A percentile compares a stretch with the other conserved stretches of the same genome.
These are phyloP conservation scores for Solea solea DNA, from an alignment of 2,113 vertebrate genomes.

Conservation along the genomic window DNA sequence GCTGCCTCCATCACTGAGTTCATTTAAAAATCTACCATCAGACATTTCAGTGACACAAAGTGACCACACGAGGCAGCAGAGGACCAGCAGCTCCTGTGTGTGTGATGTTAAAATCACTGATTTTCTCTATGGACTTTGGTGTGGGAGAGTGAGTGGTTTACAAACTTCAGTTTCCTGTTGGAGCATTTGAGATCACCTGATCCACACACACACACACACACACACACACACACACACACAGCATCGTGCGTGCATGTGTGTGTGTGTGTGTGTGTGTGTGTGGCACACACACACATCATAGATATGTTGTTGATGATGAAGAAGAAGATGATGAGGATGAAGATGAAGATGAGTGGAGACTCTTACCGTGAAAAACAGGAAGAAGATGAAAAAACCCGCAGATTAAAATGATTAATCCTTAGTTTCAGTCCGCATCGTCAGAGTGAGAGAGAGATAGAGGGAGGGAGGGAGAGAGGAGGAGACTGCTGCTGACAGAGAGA, in stretches of 20 bases:
- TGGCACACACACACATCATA: background rate
- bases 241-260: background rate
- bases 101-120: no score
- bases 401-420: slow-evolving; percentile 65
- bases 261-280: no score
- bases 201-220: slow-evolving; percentile 11
- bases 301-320: background rate
- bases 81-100: no score
- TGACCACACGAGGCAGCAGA: no score
- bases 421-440: slow-evolving; percentile 73
- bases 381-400: background rate
- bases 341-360: no score
- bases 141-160: no score
- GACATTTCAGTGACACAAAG: no score
- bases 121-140: no score
- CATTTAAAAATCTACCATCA: no score
- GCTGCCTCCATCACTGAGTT: no score
- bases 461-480: slow-evolving; percentile 33
- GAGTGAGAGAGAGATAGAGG: slow-evolving; percentile 5
- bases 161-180: no score
- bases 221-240: slow-evolving; percentile 2
- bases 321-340: background rate
- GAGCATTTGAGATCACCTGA: no score
- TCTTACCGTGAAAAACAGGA: background rate
- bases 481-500: slow-evolving; percentile 61